Evolutionary conservation across 2,113 vertebrate genomes (phyloP).

Genomic region (Pluvianellus socialis): DNA sequence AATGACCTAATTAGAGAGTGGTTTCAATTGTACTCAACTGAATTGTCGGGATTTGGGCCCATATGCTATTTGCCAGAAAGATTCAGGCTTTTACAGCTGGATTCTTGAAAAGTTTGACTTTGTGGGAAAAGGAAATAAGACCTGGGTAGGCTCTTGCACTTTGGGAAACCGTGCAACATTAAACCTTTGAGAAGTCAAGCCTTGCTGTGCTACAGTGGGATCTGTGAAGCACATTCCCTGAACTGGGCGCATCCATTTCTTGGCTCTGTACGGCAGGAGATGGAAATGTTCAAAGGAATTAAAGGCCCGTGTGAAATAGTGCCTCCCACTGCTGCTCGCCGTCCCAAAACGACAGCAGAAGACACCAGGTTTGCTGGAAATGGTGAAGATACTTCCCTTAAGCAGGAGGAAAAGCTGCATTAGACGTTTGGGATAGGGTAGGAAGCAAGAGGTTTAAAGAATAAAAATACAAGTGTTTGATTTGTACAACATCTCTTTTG

Average conservation of each 20-base stretch:
- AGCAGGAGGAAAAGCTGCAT: neutral
- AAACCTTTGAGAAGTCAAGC: neutral
- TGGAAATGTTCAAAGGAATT: neutral
- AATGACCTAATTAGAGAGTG: neutral
- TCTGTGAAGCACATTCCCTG: neutral
- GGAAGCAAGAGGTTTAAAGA: neutral
- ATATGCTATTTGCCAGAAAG: neutral
- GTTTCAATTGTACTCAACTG: neutral
- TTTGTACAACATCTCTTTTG: neutral
- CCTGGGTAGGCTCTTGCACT: neutral
- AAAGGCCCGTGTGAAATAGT: neutral
- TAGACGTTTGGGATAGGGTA: neutral
- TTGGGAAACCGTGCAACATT: neutral
- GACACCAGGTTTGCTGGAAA: neutral
- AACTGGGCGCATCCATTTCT: neutral
- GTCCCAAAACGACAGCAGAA: neutral
- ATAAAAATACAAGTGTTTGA: neutral
- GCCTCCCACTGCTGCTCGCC: neutral
- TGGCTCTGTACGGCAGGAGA: neutral
- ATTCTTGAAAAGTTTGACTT: neutral
- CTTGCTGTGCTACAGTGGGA: neutral
- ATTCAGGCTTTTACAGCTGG: neutral
- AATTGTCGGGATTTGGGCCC: neutral
- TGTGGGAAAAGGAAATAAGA: neutral
- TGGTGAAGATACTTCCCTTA: neutral